phyloP scores from a whole-genome alignment of 2,113 vertebrate genomes.

The Halichoeres trimaculatus region DNA sequence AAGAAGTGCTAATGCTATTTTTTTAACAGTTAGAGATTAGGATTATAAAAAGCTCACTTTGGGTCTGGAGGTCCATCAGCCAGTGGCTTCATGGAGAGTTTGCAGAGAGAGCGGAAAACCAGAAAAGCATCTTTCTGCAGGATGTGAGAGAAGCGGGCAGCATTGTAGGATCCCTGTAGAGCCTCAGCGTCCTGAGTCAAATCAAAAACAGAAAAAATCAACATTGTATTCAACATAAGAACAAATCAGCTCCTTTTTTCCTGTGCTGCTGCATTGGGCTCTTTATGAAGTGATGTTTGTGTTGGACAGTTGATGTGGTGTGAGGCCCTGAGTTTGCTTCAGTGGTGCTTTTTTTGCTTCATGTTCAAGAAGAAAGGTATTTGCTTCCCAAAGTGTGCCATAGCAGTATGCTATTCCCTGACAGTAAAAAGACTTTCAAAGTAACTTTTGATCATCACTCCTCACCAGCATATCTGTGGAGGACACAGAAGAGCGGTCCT shows the following conservation, averaged over 20 bases:
- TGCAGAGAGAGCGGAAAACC: slow-evolving; percentile 96
- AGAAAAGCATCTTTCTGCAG: slow-evolving; percentile 98
- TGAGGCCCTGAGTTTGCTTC: too few relatives aligned
- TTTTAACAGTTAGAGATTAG: not conserved
- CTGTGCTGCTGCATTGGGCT: not conserved
- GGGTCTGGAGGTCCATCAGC: slow-evolving; percentile 98
- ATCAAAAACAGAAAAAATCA: not conserved
- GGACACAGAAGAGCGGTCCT: slow-evolving; percentile 93
- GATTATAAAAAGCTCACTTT: slow-evolving; percentile 84
- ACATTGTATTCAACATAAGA: not conserved
- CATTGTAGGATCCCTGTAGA: slow-evolving; percentile 84
- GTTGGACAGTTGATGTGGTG: not conserved
- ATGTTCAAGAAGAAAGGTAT: too few relatives aligned
- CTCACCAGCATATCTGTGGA: slow-evolving; percentile 94
- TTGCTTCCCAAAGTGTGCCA: too few relatives aligned
- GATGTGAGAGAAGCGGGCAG: slow-evolving; percentile 91
- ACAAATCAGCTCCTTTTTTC: not conserved
- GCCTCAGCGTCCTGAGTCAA: slow-evolving; percentile 87
- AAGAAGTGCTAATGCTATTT: not conserved
- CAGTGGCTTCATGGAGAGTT: slow-evolving; percentile 97
- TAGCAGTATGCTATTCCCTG: too few relatives aligned
- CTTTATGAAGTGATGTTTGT: not conserved
- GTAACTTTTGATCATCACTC: not conserved
- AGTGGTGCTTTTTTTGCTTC: too few relatives aligned
- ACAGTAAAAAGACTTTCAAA: too few relatives aligned